Conservation (phyloP, 1,140 invertebrate genomes). For the Plutomurus gul region DNA sequence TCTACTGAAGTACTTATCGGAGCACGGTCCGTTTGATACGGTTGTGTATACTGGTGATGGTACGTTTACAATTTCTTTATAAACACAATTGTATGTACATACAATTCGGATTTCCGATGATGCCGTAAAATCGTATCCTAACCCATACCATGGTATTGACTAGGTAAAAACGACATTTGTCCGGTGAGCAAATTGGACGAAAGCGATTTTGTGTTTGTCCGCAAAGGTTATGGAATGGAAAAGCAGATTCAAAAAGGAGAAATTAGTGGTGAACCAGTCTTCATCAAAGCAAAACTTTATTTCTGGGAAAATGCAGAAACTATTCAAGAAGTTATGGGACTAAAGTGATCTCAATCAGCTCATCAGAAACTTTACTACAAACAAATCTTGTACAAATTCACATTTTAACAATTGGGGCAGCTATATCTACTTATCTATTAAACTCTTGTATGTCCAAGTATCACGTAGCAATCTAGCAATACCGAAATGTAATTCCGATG, state of each 20-base stretch:
- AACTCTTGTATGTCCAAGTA: too few relatives aligned
- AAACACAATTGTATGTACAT: too few relatives aligned
- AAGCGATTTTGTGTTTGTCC: constrained; percentile 44
- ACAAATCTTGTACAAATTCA: neutral
- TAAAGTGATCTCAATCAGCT: too few relatives aligned
- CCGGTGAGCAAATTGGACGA: constrained; percentile 36
- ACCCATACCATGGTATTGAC: too few relatives aligned
- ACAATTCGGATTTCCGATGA: too few relatives aligned
- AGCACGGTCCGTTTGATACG: constrained; percentile 41
- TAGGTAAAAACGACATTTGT: constrained; percentile 51
- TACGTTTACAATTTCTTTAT: too few relatives aligned
- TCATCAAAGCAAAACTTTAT: constrained; percentile 38
- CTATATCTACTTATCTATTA: too few relatives aligned
- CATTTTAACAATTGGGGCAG: too few relatives aligned
- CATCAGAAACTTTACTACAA: too few relatives aligned
- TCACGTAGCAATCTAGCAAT: too few relatives aligned
- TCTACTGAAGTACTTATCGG: constrained; percentile 38
- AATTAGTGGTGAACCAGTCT: constrained; percentile 12
- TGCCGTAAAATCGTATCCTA: too few relatives aligned
- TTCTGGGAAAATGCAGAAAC: constrained; percentile 37
- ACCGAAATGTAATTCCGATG: too few relatives aligned
- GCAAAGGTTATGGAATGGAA: constrained; percentile 44
- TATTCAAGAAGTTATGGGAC: constrained; percentile 31
- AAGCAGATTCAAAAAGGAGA: constrained; percentile 29
- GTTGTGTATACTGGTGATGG: constrained; percentile 51